A percentile compares a stretch with the other conserved stretches of the same genome.
Evolutionary conservation across 2,797 vertebrate genomes (phyloP).

Genomic region (Chaunax sp.): DNA sequence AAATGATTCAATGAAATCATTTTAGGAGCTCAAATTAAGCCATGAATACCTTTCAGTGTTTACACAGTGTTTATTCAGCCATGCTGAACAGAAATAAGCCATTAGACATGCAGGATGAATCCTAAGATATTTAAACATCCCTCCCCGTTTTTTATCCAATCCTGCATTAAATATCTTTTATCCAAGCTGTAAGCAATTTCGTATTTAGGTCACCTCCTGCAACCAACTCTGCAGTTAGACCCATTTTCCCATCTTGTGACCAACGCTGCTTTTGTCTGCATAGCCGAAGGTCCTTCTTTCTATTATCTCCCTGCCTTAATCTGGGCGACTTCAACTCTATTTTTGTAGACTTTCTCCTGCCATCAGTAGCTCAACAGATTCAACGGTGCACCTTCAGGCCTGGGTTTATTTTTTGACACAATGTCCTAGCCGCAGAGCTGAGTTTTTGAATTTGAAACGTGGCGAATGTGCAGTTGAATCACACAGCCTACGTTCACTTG

Average conservation of each 20-base stretch:
- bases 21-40: too few relatives aligned
- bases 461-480: slow-evolving; percentile 36
- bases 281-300: slow-evolving; percentile 32
- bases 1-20: background rate
- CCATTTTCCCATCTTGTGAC: slow-evolving; percentile 22
- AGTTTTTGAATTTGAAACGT: slow-evolving; percentile 8
- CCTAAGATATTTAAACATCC: slow-evolving; percentile 26
- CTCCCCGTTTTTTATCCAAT: slow-evolving; percentile 28
- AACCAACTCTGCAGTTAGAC: slow-evolving; percentile 26
- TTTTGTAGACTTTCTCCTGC: slow-evolving; percentile 28
- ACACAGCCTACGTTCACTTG: background rate
- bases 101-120: slow-evolving; percentile 16
- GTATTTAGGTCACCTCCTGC: slow-evolving; percentile 56
- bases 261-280: slow-evolving; percentile 13
- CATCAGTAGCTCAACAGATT: slow-evolving; percentile 38
- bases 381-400: background rate
- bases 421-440: slow-evolving; percentile 23
- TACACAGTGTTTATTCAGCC: background rate
- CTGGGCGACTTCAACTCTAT: slow-evolving; percentile 20
- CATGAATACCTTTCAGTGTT: background rate
- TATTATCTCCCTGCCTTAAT: slow-evolving; percentile 42
- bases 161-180: slow-evolving; percentile 51
- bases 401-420: slow-evolving; percentile 30
- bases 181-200: slow-evolving; percentile 41
- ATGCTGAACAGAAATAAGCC: slow-evolving; percentile 10